Percentiles rank a stretch among this genome's conserved stretches.
Evolutionary conservation across 53 echinoderm and acorn worm genomes (phyloP).

Genomic region (Arbacia lixula): DNA sequence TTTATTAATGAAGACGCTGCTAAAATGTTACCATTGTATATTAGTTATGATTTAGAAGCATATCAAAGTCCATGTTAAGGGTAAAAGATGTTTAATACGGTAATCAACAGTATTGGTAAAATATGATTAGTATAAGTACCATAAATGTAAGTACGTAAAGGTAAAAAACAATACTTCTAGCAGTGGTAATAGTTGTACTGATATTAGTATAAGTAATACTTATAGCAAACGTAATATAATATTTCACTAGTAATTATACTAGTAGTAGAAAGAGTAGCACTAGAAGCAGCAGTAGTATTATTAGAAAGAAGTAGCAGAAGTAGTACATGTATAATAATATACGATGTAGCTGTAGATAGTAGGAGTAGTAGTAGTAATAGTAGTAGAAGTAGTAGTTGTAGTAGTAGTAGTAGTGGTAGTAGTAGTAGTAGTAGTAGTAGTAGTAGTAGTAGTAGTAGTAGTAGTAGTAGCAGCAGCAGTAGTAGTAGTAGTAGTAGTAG

Average conservation of each 20-base stretch:
- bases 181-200: neutral
- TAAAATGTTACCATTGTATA: no score
- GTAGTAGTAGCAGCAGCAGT: constrained; percentile 20
- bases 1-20: no score
- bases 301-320: constrained; percentile 14
- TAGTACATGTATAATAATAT: neutral
- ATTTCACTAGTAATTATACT: neutral
- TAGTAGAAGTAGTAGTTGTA: constrained; percentile 24
- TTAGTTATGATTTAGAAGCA: no score
- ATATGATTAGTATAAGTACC: no score
- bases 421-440: constrained; percentile 42
- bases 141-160: no score
- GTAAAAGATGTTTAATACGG: no score
- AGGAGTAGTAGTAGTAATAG: constrained; percentile 14
- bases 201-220: constrained; percentile 12
- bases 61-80: no score
- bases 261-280: neutral
- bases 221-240: neutral
- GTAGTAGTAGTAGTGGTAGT: constrained; percentile 37
- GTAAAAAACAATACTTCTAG: no score
- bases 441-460: constrained; percentile 50
- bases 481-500: constrained; percentile 35
- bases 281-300: constrained; percentile 22
- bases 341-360: neutral
- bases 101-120: no score